Evolutionary conservation across 2,888 invertebrate species (phyloP).

Genomic region (Hemaris fuciformis): DNA sequence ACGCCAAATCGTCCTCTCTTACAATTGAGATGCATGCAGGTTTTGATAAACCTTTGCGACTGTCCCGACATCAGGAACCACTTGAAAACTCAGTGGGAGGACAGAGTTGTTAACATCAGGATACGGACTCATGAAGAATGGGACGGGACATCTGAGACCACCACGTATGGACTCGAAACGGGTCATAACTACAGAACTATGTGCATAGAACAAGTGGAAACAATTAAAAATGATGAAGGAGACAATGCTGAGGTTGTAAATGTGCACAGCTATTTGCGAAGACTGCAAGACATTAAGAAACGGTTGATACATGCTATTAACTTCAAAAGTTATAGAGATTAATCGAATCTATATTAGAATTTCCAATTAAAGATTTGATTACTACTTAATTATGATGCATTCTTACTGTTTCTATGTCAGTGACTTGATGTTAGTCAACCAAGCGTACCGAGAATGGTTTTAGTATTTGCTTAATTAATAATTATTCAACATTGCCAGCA

Average conservation of each 20-base stretch:
- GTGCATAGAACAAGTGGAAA: conserved; percentile 59
- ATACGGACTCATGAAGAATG: conserved; percentile 61
- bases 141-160: conserved; percentile 60
- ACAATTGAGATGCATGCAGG: conserved; percentile 58
- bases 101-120: conserved; percentile 37
- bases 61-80: conserved; percentile 62
- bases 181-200: conserved; percentile 67
- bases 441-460: no score
- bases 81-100: conserved; percentile 51
- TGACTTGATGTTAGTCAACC: no score
- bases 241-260: conserved; percentile 54
- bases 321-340: conserved; percentile 51
- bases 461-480: no score
- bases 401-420: no score
- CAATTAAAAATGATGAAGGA: conserved; percentile 59
- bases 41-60: conserved; percentile 67
- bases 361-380: background rate
- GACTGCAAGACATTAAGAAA: conserved; percentile 44
- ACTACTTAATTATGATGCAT: no score
- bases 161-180: conserved; percentile 50
- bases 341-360: conserved; percentile 6
- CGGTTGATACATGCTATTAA: conserved; percentile 55
- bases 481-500: no score
- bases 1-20: conserved; percentile 51
- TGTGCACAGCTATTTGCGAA: conserved; percentile 57